A percentile compares a stretch with the other conserved stretches of the same genome.
Evolutionary conservation across 37 sponge, comb jelly and placozoan species (phyloP).

Genomic region (Haliclona indistincta): DNA sequence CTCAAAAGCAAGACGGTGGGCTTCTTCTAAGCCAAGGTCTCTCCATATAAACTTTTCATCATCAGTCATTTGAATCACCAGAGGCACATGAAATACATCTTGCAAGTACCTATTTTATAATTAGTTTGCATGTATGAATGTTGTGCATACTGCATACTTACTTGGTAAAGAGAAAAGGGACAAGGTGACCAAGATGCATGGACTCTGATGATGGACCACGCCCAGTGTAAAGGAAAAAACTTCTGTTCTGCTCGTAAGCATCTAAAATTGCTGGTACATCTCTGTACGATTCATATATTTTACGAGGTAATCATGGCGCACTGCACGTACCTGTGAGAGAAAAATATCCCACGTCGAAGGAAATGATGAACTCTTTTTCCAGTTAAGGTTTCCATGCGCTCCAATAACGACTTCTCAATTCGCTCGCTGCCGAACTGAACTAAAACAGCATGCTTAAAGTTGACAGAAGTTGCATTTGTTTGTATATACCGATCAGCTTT

Average conservation of each 20-base stretch:
- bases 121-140: too few species aligned
- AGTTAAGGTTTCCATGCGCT: slow-evolving; percentile 80
- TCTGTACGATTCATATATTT: slow-evolving; percentile 22
- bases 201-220: slow-evolving; percentile 98
- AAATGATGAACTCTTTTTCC: slow-evolving; percentile 82
- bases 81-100: slow-evolving; percentile 98
- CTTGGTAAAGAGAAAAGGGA: slow-evolving; percentile 99
- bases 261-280: slow-evolving; percentile 86
- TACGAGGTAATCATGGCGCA: not conserved
- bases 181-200: slow-evolving; percentile 97
- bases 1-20: slow-evolving; percentile 84
- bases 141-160: slow-evolving; percentile 34
- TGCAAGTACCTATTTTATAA: slow-evolving; percentile 89
- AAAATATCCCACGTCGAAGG: slow-evolving; percentile 86
- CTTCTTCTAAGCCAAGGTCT: slow-evolving; percentile 86
- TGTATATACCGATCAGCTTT: slow-evolving; percentile 79
- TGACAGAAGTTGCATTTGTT: not conserved
- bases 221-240: slow-evolving; percentile 98
- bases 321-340: slow-evolving; percentile 85
- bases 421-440: slow-evolving; percentile 90
- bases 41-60: slow-evolving; percentile 99
- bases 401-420: slow-evolving; percentile 65
- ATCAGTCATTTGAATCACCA: slow-evolving; percentile 98
- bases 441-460: not conserved
- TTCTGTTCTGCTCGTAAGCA: slow-evolving; percentile 82